Evolutionary conservation across 1,140 invertebrate genomes (phyloP).

Genomic region (Aphidius gifuensis): DNA sequence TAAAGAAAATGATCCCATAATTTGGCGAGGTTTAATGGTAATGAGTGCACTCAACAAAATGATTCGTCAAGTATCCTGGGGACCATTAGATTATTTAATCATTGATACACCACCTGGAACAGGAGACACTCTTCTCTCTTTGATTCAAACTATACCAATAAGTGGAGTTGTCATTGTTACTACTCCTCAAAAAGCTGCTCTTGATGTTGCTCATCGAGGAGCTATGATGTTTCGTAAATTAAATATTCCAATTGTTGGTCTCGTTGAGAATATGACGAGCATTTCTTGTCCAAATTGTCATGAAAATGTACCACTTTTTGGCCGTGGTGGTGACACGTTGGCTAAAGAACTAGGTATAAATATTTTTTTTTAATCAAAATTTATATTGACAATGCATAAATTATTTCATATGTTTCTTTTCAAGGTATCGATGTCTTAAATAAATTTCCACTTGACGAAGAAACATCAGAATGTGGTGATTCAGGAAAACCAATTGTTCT

Average conservation of each 20-base stretch:
- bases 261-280: constrained; percentile 84
- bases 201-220: constrained; percentile 77
- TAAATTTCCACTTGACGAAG: constrained; percentile 71
- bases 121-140: constrained; percentile 84
- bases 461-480: constrained; percentile 71
- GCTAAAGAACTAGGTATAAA: constrained; percentile 55
- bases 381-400: neutral
- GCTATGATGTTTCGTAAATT: constrained; percentile 79
- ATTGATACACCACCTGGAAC: constrained; percentile 91
- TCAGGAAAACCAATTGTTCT: constrained; percentile 75
- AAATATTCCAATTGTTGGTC: constrained; percentile 74
- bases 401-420: constrained; percentile 13
- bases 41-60: constrained; percentile 89
- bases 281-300: constrained; percentile 71
- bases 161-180: constrained; percentile 80
- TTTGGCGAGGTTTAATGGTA: constrained; percentile 91
- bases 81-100: constrained; percentile 74
- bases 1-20: constrained; percentile 71
- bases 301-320: constrained; percentile 62
- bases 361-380: neutral
- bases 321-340: constrained; percentile 56
- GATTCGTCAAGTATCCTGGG: constrained; percentile 79
- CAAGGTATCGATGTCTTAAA: constrained; percentile 58
- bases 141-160: constrained; percentile 83
- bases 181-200: constrained; percentile 78